Conservation (phyloP, 2,797 vertebrate species). For the Rhinophrynus dorsalis region DNA sequence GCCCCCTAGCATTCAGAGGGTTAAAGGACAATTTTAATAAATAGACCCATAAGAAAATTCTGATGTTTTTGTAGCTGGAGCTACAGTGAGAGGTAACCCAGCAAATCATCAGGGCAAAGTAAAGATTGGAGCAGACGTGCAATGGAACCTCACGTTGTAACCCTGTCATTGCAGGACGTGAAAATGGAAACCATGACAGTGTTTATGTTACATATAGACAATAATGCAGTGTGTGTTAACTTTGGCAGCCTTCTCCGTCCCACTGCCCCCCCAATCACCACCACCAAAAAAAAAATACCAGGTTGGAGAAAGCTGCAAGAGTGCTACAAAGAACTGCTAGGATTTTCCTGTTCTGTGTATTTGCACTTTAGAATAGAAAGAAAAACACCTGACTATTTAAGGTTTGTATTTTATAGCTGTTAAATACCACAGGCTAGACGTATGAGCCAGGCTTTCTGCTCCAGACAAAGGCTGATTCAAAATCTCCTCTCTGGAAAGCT, state of each 20-base stretch:
- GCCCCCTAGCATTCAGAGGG: no score
- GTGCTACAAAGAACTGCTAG: constrained; percentile 45
- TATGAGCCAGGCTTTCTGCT: constrained; percentile 33
- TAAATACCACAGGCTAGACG: constrained; percentile 39
- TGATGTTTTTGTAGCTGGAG: constrained; percentile 54
- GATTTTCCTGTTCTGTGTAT: constrained; percentile 42
- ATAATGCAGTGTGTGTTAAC: constrained; percentile 54
- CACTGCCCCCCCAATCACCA: no score
- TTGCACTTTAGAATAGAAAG: constrained; percentile 49
- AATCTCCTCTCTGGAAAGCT: constrained; percentile 33
- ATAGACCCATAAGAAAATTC: no score
- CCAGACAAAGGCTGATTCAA: constrained; percentile 41
- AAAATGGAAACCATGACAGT: constrained; percentile 50
- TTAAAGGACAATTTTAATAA: no score
- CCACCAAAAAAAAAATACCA: constrained; percentile 13
- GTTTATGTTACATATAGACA: constrained; percentile 55
- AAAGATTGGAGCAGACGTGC: constrained; percentile 35
- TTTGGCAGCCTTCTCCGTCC: constrained; percentile 49
- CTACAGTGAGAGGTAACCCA: constrained; percentile 29
- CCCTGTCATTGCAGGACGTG: constrained; percentile 38
- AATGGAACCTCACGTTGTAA: constrained; percentile 31
- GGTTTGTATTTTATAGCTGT: constrained; percentile 37
- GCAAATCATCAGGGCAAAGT: constrained; percentile 41
- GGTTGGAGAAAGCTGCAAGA: constrained; percentile 8
- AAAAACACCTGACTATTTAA: constrained; percentile 46